phyloP scores from a whole-genome alignment of 2,113 vertebrate genomes.

The Dendrocopos noguchii region DNA sequence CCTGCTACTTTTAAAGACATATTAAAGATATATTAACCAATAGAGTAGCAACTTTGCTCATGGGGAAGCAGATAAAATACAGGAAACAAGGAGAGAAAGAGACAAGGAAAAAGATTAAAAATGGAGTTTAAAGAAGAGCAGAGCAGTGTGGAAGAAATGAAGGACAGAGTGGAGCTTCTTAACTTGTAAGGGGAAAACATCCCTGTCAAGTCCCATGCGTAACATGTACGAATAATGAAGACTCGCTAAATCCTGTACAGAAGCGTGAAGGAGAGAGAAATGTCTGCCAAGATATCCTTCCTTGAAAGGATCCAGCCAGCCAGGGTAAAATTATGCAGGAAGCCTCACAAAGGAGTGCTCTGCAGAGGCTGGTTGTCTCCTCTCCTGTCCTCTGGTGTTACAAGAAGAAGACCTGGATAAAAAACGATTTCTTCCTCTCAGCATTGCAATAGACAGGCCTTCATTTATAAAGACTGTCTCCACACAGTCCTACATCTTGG shows the following conservation, averaged over 20 bases:
- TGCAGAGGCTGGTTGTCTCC: neutral
- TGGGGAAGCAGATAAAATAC: neutral
- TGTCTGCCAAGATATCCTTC: neutral
- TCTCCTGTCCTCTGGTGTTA: neutral
- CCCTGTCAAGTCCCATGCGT: neutral
- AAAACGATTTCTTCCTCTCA: neutral
- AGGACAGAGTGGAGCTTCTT: neutral
- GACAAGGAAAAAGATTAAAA: neutral
- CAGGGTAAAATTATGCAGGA: neutral
- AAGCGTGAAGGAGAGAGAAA: constrained; percentile 18
- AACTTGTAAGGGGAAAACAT: neutral
- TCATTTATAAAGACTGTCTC: neutral
- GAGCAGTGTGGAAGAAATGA: neutral
- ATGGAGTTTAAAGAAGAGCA: neutral
- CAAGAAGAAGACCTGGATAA: neutral
- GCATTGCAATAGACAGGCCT: neutral
- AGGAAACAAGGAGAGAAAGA: neutral
- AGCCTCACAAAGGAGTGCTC: neutral
- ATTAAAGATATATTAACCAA: constrained; percentile 4
- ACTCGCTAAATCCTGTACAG: constrained; percentile 28
- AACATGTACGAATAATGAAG: neutral
- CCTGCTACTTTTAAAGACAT: neutral
- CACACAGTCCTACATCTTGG: neutral
- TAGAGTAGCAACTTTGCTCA: neutral
- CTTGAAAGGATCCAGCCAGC: neutral